Evolutionary conservation across 2,888 invertebrate species (phyloP).

Genomic region (Agrotis clavis): DNA sequence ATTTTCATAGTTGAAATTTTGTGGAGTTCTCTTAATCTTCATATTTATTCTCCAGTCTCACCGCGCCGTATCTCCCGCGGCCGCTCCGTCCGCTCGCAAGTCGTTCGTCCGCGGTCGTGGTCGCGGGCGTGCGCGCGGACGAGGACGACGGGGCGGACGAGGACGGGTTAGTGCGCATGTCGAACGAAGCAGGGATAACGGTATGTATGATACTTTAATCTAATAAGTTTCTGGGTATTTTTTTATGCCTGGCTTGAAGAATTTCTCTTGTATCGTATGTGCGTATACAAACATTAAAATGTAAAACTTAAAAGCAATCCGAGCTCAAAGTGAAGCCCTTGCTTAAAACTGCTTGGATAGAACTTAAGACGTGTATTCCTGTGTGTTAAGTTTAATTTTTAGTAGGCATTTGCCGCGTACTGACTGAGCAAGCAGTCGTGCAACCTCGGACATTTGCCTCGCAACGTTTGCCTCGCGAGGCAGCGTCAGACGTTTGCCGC

Average conservation of each 20-base stretch:
- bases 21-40: too few species aligned
- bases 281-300: too few species aligned
- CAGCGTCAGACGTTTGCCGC: too few species aligned
- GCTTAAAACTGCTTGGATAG: neutral
- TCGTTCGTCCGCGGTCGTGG: conserved; percentile 63
- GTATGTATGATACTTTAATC: conserved; percentile 35
- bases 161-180: conserved; percentile 36
- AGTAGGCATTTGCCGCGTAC: too few species aligned
- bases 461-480: too few species aligned
- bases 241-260: too few species aligned
- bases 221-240: too few species aligned
- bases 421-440: too few species aligned
- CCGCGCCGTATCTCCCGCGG: conserved; percentile 68
- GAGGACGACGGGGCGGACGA: conserved; percentile 58
- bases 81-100: conserved; percentile 10
- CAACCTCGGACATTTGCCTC: too few species aligned
- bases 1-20: too few species aligned
- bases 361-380: neutral
- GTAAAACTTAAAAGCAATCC: neutral
- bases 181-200: conserved; percentile 59
- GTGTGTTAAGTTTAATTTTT: too few species aligned
- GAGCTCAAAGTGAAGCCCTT: neutral
- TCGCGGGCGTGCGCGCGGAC: conserved; percentile 64
- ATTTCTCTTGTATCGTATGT: too few species aligned
- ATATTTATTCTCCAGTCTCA: conserved; percentile 27